A percentile compares a stretch with the other conserved stretches of the same genome.
These are phyloP conservation scores for Muscina levida DNA, from an alignment of 2,888 invertebrate genomes.

Conservation along the genomic window DNA sequence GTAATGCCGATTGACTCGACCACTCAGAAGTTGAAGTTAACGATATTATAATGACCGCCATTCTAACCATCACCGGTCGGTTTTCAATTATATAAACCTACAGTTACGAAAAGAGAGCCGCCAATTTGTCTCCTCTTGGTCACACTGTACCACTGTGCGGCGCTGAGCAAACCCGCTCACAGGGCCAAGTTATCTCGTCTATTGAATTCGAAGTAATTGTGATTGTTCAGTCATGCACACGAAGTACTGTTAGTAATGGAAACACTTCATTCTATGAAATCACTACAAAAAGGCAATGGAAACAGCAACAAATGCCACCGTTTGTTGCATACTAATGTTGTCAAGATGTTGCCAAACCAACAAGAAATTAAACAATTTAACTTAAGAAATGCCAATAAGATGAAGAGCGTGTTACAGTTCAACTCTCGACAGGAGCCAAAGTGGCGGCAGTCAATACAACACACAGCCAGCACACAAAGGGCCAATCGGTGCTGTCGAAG, in stretches of 20 bases:
- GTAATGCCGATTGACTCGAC: no score
- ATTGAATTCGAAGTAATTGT: slow-evolving; percentile 39
- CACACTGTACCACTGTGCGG: background rate
- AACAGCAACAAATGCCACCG: slow-evolving; percentile 5
- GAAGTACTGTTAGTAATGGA: slow-evolving; percentile 4
- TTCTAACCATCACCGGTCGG: no score
- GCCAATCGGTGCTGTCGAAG: background rate
- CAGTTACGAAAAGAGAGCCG: no score
- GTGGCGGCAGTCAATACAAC: background rate
- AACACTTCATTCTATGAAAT: slow-evolving; percentile 21
- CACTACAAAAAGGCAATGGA: background rate
- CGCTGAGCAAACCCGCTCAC: background rate
- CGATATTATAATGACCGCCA: no score
- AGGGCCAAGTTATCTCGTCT: slow-evolving; percentile 9
- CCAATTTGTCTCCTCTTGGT: slow-evolving; percentile 16
- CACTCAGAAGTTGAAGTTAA: no score
- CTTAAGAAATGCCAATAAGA: slow-evolving; percentile 53
- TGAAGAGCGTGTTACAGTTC: slow-evolving; percentile 32
- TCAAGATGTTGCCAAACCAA: slow-evolving; percentile 54
- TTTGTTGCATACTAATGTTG: slow-evolving; percentile 55
- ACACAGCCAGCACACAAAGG: background rate
- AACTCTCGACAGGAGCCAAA: background rate
- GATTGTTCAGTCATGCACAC: slow-evolving; percentile 41
- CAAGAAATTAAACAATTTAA: slow-evolving; percentile 62
- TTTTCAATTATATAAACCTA: no score